These are phyloP conservation scores for Prinia subflava DNA, from an alignment of 2,113 vertebrate species.

Conservation along the genomic window DNA sequence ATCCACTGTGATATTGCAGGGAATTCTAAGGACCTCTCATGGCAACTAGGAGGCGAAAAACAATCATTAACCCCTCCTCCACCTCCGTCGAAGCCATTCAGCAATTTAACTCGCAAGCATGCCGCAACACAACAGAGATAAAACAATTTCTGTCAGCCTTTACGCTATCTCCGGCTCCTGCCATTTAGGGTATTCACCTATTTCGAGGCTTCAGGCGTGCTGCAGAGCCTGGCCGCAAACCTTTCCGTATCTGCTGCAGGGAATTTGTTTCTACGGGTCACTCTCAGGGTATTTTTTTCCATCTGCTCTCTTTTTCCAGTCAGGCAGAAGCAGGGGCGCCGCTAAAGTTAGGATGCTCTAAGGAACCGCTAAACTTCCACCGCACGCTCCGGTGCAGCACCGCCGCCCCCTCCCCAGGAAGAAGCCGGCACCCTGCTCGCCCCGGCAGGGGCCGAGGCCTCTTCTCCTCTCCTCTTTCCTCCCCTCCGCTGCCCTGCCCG, in stretches of 20 bases:
- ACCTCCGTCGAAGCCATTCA: background rate
- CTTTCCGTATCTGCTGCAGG: background rate
- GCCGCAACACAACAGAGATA: background rate
- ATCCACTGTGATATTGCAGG: background rate
- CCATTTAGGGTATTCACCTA: background rate
- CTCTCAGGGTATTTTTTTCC: background rate
- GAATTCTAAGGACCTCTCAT: constrained; percentile 43
- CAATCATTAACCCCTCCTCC: constrained; percentile 24
- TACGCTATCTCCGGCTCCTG: background rate
- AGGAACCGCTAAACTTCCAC: constrained; percentile 28
- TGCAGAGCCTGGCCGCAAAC: background rate
- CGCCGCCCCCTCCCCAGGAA: background rate
- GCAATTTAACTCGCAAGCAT: background rate
- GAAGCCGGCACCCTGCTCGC: background rate
- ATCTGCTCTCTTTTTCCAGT: background rate
- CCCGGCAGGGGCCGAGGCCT: background rate
- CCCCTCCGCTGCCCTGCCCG: background rate
- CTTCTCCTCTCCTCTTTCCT: background rate
- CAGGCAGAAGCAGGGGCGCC: background rate
- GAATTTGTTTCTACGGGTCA: background rate
- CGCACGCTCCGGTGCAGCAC: constrained; percentile 22
- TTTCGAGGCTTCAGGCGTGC: background rate
- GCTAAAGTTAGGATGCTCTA: constrained; percentile 30
- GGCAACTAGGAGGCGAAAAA: constrained; percentile 20
- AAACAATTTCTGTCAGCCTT: background rate